Evolutionary conservation across 1,140 invertebrate species (phyloP).

Genomic region (Adoxophyes honmai): DNA sequence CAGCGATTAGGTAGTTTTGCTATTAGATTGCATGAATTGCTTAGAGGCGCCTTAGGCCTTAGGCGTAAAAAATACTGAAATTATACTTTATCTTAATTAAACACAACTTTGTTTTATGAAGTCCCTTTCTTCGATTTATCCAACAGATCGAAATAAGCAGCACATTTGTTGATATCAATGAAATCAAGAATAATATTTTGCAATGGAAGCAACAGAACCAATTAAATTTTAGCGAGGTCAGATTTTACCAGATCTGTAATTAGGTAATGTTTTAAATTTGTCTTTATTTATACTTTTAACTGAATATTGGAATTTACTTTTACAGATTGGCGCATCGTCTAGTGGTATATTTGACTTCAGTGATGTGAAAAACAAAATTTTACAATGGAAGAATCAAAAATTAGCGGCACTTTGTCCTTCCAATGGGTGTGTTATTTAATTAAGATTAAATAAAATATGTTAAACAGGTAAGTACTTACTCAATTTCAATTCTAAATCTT

Average conservation of each 20-base stretch:
- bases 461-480: background rate
- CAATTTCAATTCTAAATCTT: conserved; percentile 19
- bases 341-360: conserved; percentile 65
- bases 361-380: conserved; percentile 67
- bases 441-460: background rate
- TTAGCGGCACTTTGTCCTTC: conserved; percentile 61
- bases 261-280: background rate
- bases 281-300: conserved; percentile 1
- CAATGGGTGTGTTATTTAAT: conserved; percentile 50
- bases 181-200: conserved; percentile 57
- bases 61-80: too few species aligned
- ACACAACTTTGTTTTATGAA: too few species aligned
- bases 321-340: conserved; percentile 47
- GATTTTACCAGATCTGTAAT: conserved; percentile 17
- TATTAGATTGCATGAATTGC: too few species aligned
- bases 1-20: too few species aligned
- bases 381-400: conserved; percentile 72
- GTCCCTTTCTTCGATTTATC: conserved; percentile 17
- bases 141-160: conserved; percentile 45
- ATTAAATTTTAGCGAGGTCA: conserved; percentile 62
- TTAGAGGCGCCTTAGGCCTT: too few species aligned
- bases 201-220: conserved; percentile 57
- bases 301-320: conserved; percentile 1
- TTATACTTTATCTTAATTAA: too few species aligned
- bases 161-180: conserved; percentile 57